Evolutionary conservation across 2,888 invertebrate species (phyloP).

Genomic region (Lasius platythorax): DNA sequence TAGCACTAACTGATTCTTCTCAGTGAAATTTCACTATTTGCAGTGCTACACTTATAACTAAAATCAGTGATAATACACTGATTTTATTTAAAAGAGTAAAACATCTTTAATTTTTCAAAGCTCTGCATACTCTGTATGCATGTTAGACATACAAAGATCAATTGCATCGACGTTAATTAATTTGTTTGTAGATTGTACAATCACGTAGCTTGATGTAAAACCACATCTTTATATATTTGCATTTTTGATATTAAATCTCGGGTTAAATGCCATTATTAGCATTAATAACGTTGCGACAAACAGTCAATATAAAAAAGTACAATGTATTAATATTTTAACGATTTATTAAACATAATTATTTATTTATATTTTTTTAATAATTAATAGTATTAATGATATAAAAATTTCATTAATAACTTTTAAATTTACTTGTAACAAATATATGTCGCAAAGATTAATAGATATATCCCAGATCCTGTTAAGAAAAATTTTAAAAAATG

Average conservation of each 20-base stretch:
- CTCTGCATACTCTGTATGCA: neutral
- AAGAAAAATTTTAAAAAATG: neutral
- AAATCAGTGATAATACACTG: neutral
- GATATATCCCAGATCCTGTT: neutral
- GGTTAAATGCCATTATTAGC: neutral
- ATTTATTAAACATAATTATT: constrained; percentile 6
- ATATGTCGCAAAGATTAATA: neutral
- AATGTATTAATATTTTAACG: neutral
- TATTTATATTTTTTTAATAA: neutral
- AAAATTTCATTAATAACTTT: neutral
- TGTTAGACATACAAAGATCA: neutral
- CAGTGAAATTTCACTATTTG: neutral
- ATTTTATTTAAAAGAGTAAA: neutral
- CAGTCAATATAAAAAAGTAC: neutral
- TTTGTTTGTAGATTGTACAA: neutral
- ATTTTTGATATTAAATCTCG: neutral
- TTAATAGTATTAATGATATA: constrained; percentile 3
- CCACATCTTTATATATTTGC: neutral
- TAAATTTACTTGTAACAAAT: neutral
- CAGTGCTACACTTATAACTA: neutral
- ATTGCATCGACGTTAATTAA: neutral
- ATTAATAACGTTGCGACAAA: neutral
- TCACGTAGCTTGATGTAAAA: neutral
- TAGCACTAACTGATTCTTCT: neutral
- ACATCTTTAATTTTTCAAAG: neutral